phyloP scores from a whole-genome alignment of 1,140 invertebrate genomes.

The Drosophila triauraria region DNA sequence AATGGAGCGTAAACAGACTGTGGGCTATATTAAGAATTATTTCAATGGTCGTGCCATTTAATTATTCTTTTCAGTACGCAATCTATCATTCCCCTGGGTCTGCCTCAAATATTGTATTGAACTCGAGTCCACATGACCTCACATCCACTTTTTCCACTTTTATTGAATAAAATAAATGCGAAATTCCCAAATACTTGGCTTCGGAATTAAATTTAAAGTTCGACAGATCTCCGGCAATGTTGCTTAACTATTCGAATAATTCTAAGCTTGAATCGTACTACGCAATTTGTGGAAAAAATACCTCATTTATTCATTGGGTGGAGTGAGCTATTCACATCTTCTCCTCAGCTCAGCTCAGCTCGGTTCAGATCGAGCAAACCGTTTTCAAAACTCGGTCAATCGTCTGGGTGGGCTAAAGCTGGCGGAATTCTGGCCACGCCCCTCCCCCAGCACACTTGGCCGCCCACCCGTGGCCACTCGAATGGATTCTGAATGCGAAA shows the following conservation, averaged over 20 bases:
- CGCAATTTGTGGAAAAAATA: slow-evolving; percentile 1
- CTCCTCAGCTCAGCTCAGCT: not conserved
- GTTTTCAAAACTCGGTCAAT: slow-evolving; percentile 40
- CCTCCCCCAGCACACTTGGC: not conserved
- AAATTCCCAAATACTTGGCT: slow-evolving; percentile 7
- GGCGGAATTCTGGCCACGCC: slow-evolving; percentile 17
- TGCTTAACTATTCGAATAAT: slow-evolving; percentile 1
- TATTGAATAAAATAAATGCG: slow-evolving; percentile 19
- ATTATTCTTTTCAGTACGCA: slow-evolving; percentile 23
- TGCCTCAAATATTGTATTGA: slow-evolving; percentile 17
- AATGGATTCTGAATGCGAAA: slow-evolving; percentile 71
- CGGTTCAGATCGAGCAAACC: not conserved
- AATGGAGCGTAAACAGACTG: slow-evolving; percentile 20
- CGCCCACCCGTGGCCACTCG: slow-evolving; percentile 44
- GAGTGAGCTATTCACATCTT: not conserved
- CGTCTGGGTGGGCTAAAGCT: slow-evolving; percentile 21
- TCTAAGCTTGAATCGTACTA: not conserved
- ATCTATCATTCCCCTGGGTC: slow-evolving; percentile 24
- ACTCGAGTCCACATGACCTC: slow-evolving; percentile 29
- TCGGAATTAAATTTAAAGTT: slow-evolving; percentile 3
- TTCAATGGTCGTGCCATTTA: slow-evolving; percentile 36
- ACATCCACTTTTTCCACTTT: slow-evolving; percentile 30
- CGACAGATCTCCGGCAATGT: not conserved
- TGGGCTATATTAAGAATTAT: slow-evolving; percentile 11
- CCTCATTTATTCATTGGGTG: not conserved